phyloP scores from a whole-genome alignment of 2,113 vertebrate species.

The Apeltes quadracus region DNA sequence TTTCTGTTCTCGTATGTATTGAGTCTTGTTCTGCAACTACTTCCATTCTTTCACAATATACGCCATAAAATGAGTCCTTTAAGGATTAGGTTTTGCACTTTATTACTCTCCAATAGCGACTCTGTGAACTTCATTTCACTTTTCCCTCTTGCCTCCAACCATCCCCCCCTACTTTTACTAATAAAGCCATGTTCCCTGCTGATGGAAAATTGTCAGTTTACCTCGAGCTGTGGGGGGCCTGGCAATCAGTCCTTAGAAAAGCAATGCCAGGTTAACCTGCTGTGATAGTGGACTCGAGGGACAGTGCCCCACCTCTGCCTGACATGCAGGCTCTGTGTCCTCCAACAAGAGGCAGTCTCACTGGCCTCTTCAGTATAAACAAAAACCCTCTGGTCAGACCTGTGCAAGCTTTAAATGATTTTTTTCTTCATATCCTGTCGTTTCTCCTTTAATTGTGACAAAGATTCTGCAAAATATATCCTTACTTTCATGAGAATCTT shows the following conservation, averaged over 20 bases:
- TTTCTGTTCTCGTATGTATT: constrained; percentile 8
- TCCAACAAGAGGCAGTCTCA: constrained; percentile 84
- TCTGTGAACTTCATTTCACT: constrained; percentile 72
- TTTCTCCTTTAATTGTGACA: constrained; percentile 25
- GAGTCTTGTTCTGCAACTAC: background rate
- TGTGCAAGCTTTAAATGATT: constrained; percentile 47
- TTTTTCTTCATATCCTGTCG: constrained; percentile 9
- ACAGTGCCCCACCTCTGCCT: constrained; percentile 84
- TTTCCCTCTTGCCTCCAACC: constrained; percentile 57
- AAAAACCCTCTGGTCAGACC: constrained; percentile 59
- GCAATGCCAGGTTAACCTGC: constrained; percentile 91
- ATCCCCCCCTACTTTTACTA: constrained; percentile 80
- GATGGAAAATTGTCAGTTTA: constrained; percentile 92
- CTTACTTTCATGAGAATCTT: background rate
- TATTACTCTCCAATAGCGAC: constrained; percentile 40
- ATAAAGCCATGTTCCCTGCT: constrained; percentile 90
- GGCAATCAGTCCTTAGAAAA: constrained; percentile 91
- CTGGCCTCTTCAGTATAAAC: constrained; percentile 79
- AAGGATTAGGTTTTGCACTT: constrained; percentile 49
- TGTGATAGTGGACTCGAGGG: constrained; percentile 89
- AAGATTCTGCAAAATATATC: background rate
- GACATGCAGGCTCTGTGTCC: constrained; percentile 86
- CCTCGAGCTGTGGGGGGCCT: constrained; percentile 86
- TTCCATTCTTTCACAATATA: constrained; percentile 6
- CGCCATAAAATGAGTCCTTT: constrained; percentile 46